A percentile compares a stretch with the other conserved stretches of the same genome.
Conservation (phyloP, 2,113 vertebrate species). For the Elephas maximus region DNA sequence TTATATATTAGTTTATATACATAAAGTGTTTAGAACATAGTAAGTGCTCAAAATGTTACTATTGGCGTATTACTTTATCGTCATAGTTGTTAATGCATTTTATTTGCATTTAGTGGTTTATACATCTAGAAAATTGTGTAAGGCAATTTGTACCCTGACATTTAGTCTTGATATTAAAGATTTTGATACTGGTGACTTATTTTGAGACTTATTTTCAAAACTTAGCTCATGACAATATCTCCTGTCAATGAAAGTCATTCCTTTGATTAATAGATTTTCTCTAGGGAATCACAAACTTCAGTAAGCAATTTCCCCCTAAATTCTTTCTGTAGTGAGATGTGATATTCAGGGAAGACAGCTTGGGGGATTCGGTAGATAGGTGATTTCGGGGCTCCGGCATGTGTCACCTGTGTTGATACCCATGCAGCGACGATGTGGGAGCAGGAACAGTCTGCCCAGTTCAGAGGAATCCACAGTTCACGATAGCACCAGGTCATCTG, state of each 20-base stretch:
- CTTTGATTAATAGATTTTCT: not conserved
- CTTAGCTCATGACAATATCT: not conserved
- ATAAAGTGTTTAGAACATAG: not conserved
- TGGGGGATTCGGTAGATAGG: not conserved
- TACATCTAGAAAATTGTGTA: not conserved
- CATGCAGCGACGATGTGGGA: accelerated
- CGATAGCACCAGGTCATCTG: not conserved
- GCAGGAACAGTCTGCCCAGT: not conserved
- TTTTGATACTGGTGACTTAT: not conserved
- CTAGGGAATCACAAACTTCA: not conserved
- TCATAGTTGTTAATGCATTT: not conserved
- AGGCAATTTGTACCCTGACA: not conserved
- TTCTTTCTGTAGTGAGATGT: not conserved
- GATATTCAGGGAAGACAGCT: accelerated
- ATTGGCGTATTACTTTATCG: not conserved
- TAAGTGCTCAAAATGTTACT: not conserved
- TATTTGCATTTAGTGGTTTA: not conserved
- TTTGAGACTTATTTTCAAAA: not conserved
- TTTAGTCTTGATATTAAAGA: not conserved
- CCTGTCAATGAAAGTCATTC: not conserved
- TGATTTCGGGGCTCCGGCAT: not conserved
- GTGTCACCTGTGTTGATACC: accelerated
- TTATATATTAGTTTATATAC: not conserved
- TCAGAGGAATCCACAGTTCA: not conserved
- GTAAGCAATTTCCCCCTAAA: not conserved